Percentiles rank a stretch among this genome's conserved stretches.
Evolutionary conservation across 2,113 vertebrate genomes (phyloP).

Genomic region (Neogale vison): DNA sequence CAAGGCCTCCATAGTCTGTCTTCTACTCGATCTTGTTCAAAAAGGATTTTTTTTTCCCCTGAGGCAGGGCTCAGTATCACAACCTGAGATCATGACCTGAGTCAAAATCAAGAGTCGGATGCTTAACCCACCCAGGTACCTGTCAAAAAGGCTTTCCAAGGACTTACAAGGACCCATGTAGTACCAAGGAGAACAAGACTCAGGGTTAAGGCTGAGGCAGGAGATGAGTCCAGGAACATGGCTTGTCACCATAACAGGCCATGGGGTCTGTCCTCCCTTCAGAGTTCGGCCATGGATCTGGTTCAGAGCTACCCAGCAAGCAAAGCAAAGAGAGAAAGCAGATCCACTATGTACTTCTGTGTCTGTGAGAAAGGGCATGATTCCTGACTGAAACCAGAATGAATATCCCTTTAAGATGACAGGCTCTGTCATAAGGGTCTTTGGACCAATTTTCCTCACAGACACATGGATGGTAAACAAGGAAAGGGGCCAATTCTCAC

Average conservation of each 20-base stretch:
- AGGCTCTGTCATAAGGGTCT: not conserved
- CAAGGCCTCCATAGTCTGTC: not conserved
- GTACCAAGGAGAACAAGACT: not conserved
- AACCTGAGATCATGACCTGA: not conserved
- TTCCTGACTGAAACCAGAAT: not conserved
- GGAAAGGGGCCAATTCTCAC: not conserved
- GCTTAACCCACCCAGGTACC: too few relatives aligned
- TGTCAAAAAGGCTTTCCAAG: not conserved
- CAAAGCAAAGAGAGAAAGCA: constrained; percentile 39
- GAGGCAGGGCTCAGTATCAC: not conserved
- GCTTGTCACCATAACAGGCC: not conserved
- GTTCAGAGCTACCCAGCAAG: not conserved
- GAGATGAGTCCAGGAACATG: not conserved
- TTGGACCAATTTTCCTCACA: not conserved
- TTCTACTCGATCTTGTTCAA: not conserved
- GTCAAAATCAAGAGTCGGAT: not conserved
- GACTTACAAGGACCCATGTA: not conserved
- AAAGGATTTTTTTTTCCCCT: not conserved
- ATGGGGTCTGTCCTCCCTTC: not conserved
- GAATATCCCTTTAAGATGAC: not conserved
- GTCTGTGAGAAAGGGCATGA: not conserved
- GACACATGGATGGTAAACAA: not conserved
- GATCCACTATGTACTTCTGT: not conserved
- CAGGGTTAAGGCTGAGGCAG: too few relatives aligned
- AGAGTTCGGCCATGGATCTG: not conserved